phyloP scores from a whole-genome alignment of 2,797 vertebrate species.

The Sphenodon punctatus region DNA sequence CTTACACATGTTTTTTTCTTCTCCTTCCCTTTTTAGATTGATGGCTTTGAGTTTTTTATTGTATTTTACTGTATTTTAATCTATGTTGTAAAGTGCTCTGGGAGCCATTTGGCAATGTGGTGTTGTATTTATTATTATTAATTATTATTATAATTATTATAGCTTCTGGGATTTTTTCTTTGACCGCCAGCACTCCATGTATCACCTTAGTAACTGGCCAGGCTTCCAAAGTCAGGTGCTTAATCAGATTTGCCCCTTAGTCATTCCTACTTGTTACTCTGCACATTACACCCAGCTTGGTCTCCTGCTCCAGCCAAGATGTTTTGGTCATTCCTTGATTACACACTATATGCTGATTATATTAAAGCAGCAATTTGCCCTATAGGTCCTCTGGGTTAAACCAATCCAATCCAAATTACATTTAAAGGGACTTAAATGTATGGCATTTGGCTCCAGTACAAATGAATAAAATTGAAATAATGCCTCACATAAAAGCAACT shows the following conservation, averaged over 20 bases:
- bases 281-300: not conserved
- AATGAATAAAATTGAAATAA: slow-evolving; percentile 48
- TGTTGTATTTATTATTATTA: too few relatives aligned
- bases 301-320: not conserved
- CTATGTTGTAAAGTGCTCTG: too few relatives aligned
- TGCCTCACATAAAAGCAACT: slow-evolving; percentile 3
- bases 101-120: too few relatives aligned
- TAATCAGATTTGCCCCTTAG: not conserved
- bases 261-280: not conserved
- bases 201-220: not conserved
- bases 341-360: not conserved
- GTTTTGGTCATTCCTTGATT: not conserved
- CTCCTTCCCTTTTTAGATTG: too few relatives aligned
- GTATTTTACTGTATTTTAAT: too few relatives aligned
- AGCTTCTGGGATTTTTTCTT: too few relatives aligned
- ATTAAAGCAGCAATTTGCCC: not conserved
- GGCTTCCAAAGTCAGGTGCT: not conserved
- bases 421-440: slow-evolving; percentile 30
- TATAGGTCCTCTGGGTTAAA: slow-evolving; percentile 10
- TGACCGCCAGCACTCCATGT: too few relatives aligned
- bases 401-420: slow-evolving; percentile 31
- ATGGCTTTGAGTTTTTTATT: too few relatives aligned
- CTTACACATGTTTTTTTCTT: too few relatives aligned
- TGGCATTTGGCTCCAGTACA: slow-evolving; percentile 19
- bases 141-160: too few relatives aligned